Percentiles rank a stretch among this genome's conserved stretches.
phyloP scores from a whole-genome alignment of 2,797 vertebrate species.

The Clarias platycephalus region DNA sequence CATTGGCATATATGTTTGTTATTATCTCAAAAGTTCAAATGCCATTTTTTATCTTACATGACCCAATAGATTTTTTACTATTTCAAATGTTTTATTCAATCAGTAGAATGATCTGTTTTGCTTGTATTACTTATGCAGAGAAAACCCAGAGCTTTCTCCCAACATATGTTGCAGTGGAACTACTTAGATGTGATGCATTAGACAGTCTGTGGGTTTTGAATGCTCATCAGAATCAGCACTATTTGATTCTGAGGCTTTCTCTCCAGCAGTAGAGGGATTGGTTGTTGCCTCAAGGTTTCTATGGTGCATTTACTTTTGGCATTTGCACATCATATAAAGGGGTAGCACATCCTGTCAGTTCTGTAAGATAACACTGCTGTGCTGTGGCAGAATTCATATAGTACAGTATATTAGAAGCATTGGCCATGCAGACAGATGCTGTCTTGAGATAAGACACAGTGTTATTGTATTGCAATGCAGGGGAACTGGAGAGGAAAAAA shows the following conservation, averaged over 20 bases:
- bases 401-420: neutral
- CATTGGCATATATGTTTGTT: no score
- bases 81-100: neutral
- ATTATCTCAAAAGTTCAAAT: neutral
- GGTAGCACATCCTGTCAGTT: neutral
- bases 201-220: neutral
- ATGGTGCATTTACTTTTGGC: neutral
- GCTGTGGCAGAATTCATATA: neutral
- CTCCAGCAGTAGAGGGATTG: neutral
- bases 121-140: neutral
- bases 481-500: conserved; percentile 8
- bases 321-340: neutral
- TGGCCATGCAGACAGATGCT: conserved; percentile 27
- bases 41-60: neutral
- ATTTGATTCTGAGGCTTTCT: neutral
- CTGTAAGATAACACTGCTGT: neutral
- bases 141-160: neutral
- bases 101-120: neutral
- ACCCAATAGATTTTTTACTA: no score
- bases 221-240: neutral
- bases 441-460: conserved; percentile 16
- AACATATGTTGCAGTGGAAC: neutral
- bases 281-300: conserved; percentile 15
- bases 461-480: conserved; percentile 12
- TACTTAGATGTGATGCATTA: conserved; percentile 13